phyloP scores from a whole-genome alignment of 2,888 invertebrate genomes.

The Dione vanillae region DNA sequence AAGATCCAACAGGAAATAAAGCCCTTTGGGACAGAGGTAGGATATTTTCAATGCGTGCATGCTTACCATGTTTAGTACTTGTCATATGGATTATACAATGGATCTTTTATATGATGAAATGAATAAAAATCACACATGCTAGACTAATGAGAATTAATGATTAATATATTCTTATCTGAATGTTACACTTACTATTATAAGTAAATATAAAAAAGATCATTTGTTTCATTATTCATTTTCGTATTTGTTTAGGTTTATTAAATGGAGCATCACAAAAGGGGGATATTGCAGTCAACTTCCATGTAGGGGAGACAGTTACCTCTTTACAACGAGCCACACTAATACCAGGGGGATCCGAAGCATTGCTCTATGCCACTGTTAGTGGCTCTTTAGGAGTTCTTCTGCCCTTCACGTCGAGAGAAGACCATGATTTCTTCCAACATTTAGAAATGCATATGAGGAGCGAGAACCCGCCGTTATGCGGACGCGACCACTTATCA shows the following conservation, averaged over 20 bases:
- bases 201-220: background rate
- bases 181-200: background rate
- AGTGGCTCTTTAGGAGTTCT: slow-evolving; percentile 97
- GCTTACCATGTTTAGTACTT: too few relatives aligned
- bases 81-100: background rate
- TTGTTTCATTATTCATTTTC: background rate
- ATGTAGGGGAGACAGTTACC: slow-evolving; percentile 97
- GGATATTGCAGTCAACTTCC: slow-evolving; percentile 96
- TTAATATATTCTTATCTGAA: slow-evolving; percentile 66
- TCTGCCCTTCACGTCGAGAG: slow-evolving; percentile 96
- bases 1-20: slow-evolving; percentile 99
- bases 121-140: slow-evolving; percentile 76
- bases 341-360: slow-evolving; percentile 98
- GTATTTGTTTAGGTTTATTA: slow-evolving; percentile 87
- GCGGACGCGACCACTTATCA: slow-evolving; percentile 98
- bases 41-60: background rate
- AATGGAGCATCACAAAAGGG: slow-evolving; percentile 99
- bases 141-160: slow-evolving; percentile 82
- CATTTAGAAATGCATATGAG: slow-evolving; percentile 99
- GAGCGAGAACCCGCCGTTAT: slow-evolving; percentile 97
- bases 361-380: slow-evolving; percentile 97
- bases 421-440: slow-evolving; percentile 99
- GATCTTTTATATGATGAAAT: slow-evolving; percentile 45
- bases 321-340: slow-evolving; percentile 98
- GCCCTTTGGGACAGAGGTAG: slow-evolving; percentile 95